Evolutionary conservation across 2,888 invertebrate genomes (phyloP).

Genomic region (Tenthredo livida): DNA sequence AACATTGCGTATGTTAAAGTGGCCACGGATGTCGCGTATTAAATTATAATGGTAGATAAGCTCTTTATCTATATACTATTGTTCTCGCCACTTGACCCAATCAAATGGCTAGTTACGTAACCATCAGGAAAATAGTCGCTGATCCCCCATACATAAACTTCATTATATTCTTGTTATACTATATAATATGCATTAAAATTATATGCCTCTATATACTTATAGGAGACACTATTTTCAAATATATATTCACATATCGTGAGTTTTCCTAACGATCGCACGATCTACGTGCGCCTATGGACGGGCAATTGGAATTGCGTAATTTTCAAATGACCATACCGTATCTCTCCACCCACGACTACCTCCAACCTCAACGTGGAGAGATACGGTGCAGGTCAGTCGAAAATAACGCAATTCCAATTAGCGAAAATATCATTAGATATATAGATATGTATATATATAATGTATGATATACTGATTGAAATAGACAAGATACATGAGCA

Average conservation of each 20-base stretch:
- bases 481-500: background rate
- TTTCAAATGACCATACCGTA: too few relatives aligned
- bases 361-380: too few relatives aligned
- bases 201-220: background rate
- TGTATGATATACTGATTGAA: too few relatives aligned
- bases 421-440: background rate
- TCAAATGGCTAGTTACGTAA: constrained; percentile 71
- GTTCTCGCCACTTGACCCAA: constrained; percentile 75
- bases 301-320: too few relatives aligned
- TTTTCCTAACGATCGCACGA: too few relatives aligned
- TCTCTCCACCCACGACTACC: too few relatives aligned
- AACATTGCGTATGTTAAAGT: background rate
- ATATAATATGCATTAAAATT: background rate
- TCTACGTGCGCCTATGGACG: too few relatives aligned
- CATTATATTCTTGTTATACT: background rate
- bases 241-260: too few relatives aligned
- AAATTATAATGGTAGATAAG: constrained; percentile 68
- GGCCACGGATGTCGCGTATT: constrained; percentile 70
- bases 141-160: background rate
- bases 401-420: too few relatives aligned
- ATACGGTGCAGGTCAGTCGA: too few relatives aligned
- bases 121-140: constrained; percentile 55
- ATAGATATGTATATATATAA: background rate
- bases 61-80: constrained; percentile 65
- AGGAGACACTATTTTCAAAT: too few relatives aligned